These are phyloP conservation scores for Misgurnus anguillicaudatus DNA, from an alignment of 2,113 vertebrate genomes.

Conservation along the genomic window DNA sequence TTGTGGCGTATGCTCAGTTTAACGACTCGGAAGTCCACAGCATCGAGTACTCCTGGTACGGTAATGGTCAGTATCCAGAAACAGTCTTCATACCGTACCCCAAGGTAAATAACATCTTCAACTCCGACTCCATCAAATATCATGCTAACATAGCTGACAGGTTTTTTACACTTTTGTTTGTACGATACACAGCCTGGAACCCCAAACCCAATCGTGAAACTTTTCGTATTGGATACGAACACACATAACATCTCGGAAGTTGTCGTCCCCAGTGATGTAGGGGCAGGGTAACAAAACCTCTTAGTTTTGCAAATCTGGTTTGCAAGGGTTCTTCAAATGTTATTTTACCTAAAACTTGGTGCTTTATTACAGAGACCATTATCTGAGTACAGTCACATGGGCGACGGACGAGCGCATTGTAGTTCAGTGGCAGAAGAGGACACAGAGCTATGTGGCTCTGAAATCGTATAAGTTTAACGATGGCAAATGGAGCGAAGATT, in stretches of 20 bases:
- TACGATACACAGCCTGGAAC: slow-evolving; percentile 83
- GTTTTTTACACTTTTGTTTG: not conserved
- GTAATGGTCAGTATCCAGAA: slow-evolving; percentile 90
- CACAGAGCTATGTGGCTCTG: slow-evolving; percentile 84
- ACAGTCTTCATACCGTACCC: slow-evolving; percentile 92
- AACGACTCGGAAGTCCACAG: slow-evolving; percentile 86
- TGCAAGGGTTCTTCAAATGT: not conserved
- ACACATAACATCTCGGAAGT: slow-evolving; percentile 68
- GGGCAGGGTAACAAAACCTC: slow-evolving; percentile 74
- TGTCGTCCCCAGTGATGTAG: slow-evolving; percentile 74
- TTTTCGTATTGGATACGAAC: slow-evolving; percentile 82
- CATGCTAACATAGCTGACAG: not conserved
- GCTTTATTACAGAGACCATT: slow-evolving; percentile 82
- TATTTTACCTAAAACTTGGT: not conserved
- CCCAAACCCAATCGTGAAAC: slow-evolving; percentile 83
- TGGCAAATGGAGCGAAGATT: slow-evolving; percentile 52
- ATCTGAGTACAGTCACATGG: slow-evolving; percentile 90
- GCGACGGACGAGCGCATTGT: slow-evolving; percentile 81
- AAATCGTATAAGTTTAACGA: slow-evolving; percentile 78
- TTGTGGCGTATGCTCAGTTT: slow-evolving; percentile 86
- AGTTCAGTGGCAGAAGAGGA: slow-evolving; percentile 90
- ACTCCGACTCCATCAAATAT: not conserved
- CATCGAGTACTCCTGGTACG: slow-evolving; percentile 93
- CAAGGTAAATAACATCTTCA: slow-evolving; percentile 77
- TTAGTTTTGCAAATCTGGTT: not conserved